Evolutionary conservation across 2,113 vertebrate species (phyloP).

Genomic region (Pituophis catenifer): DNA sequence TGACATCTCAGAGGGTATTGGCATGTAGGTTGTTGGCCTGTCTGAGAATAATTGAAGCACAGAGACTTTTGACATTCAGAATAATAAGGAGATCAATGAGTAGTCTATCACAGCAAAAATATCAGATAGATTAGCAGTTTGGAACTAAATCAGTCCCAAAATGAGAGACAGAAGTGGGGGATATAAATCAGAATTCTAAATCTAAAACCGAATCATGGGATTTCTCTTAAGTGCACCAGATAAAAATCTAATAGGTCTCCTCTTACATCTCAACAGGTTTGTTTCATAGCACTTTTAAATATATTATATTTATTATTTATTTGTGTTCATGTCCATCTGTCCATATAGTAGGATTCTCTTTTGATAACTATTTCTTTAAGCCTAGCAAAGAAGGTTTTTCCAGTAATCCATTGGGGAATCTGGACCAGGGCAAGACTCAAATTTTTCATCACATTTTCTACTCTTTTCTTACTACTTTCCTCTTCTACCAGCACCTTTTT

Average conservation of each 20-base stretch:
- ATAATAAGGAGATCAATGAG: not conserved
- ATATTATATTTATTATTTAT: not conserved
- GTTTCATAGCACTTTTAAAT: not conserved
- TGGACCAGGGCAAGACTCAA: not conserved
- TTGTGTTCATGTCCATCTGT: not conserved
- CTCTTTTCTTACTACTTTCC: not conserved
- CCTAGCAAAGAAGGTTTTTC: not conserved
- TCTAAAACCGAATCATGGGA: not conserved
- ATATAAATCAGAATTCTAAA: not conserved
- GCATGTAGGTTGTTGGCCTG: not conserved
- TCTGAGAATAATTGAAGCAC: not conserved
- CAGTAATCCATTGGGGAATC: not conserved
- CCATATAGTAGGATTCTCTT: not conserved
- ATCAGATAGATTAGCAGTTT: not conserved
- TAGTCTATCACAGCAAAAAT: not conserved
- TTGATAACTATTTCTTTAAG: not conserved
- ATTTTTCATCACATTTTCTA: not conserved
- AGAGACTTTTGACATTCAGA: not conserved
- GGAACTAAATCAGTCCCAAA: not conserved
- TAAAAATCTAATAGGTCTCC: not conserved
- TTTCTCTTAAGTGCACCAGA: not conserved
- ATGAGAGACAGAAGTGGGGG: not conserved
- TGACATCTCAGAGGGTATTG: slow-evolving; percentile 7
- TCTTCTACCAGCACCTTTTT: not conserved
- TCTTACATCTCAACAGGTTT: not conserved